These are phyloP conservation scores for Caenorhabditis zanzibari DNA, from an alignment of 2,888 invertebrate genomes.

Conservation along the genomic window DNA sequence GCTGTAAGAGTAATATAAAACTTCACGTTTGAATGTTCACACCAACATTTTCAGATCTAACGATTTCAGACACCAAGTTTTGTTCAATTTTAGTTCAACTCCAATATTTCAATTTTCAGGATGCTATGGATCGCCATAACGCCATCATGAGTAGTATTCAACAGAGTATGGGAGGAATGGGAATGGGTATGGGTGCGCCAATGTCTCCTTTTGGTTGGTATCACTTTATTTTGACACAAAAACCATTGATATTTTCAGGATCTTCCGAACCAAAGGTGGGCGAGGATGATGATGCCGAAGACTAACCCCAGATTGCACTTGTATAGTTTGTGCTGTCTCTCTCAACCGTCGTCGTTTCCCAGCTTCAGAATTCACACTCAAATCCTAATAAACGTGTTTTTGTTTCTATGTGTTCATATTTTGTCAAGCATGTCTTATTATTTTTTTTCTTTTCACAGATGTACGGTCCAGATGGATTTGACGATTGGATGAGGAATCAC, in stretches of 20 bases:
- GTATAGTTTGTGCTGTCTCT: conserved; percentile 30
- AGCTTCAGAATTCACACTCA: conserved; percentile 8
- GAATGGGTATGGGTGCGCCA: conserved; percentile 44
- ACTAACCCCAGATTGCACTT: conserved; percentile 42
- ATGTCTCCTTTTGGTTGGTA: conserved; percentile 40
- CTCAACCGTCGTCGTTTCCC: conserved; percentile 12
- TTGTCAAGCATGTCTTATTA: neutral
- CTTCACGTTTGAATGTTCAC: neutral
- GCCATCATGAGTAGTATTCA: conserved; percentile 58
- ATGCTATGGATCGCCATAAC: conserved; percentile 55
- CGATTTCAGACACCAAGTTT: neutral
- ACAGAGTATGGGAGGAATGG: conserved; percentile 45
- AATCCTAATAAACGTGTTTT: conserved; percentile 60
- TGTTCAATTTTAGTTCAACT: too few species aligned
- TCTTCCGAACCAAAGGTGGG: conserved; percentile 53
- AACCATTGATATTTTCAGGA: conserved; percentile 27
- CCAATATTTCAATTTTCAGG: conserved; percentile 28
- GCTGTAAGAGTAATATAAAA: neutral
- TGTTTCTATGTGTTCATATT: conserved; percentile 16
- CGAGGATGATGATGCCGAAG: conserved; percentile 23
- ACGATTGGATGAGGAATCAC: conserved; percentile 47
- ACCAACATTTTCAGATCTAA: too few species aligned
- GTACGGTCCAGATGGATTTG: conserved; percentile 22
- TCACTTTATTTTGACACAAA: neutral
- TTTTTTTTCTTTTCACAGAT: conserved; percentile 11